A percentile compares a stretch with the other conserved stretches of the same genome.
These are phyloP conservation scores for Hydropotes inermis DNA, from an alignment of 2,113 vertebrate genomes.

Conservation along the genomic window DNA sequence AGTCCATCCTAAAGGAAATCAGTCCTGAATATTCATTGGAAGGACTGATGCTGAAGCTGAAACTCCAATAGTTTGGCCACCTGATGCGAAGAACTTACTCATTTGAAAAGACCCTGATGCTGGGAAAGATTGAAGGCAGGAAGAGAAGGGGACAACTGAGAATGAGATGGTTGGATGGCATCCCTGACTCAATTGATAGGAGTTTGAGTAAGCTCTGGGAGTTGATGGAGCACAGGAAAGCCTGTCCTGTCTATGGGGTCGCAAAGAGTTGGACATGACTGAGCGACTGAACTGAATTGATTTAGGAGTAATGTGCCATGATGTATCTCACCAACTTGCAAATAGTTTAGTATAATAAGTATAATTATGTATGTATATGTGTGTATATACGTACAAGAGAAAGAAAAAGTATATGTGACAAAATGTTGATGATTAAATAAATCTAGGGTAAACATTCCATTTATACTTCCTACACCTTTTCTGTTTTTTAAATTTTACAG, in stretches of 20 bases:
- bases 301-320: neutral
- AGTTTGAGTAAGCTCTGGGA: neutral
- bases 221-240: neutral
- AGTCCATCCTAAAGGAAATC: neutral
- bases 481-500: neutral
- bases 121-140: neutral
- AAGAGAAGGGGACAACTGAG: neutral
- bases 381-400: neutral
- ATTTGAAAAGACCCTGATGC: neutral
- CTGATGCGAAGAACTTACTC: neutral
- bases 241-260: neutral
- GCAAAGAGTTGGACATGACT: fast-evolving
- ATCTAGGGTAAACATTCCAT: neutral
- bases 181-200: neutral
- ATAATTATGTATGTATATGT: neutral
- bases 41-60: neutral
- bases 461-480: neutral
- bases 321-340: neutral
- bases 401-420: neutral
- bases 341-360: neutral
- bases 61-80: neutral
- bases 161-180: neutral
- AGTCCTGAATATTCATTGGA: neutral
- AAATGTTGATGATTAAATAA: neutral
- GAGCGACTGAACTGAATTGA: neutral